These are phyloP conservation scores for Edolisoma coerulescens DNA, from an alignment of 2,113 vertebrate genomes.

Conservation along the genomic window DNA sequence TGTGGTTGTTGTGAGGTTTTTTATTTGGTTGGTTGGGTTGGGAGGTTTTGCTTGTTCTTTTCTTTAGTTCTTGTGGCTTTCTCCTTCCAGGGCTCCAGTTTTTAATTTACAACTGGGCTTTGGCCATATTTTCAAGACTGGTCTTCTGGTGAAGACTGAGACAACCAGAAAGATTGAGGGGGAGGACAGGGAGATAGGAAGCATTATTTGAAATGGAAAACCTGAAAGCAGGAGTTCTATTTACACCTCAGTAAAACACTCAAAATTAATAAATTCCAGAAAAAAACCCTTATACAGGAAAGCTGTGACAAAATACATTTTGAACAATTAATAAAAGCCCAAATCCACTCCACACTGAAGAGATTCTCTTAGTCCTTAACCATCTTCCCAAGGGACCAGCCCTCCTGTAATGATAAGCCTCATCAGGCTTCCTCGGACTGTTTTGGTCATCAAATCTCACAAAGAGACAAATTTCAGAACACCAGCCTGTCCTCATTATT, in stretches of 20 bases:
- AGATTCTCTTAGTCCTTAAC: neutral
- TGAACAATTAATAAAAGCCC: neutral
- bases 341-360: neutral
- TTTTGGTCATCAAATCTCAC: neutral
- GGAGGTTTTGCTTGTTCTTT: neutral
- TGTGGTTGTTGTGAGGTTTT: neutral
- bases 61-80: neutral
- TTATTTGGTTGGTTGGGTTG: accelerated
- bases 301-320: neutral
- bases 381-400: neutral
- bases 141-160: neutral
- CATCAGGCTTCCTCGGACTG: neutral
- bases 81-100: neutral
- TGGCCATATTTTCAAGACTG: neutral
- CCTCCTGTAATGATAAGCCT: neutral
- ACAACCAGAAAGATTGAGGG: neutral
- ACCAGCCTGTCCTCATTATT: neutral
- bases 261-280: neutral
- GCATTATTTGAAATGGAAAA: neutral
- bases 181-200: neutral
- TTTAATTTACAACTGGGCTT: neutral
- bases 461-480: neutral
- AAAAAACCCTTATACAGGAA: neutral
- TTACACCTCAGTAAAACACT: neutral
- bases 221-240: neutral